Conservation (phyloP, 2,888 invertebrate genomes). For the Mechanitis messenoides region DNA sequence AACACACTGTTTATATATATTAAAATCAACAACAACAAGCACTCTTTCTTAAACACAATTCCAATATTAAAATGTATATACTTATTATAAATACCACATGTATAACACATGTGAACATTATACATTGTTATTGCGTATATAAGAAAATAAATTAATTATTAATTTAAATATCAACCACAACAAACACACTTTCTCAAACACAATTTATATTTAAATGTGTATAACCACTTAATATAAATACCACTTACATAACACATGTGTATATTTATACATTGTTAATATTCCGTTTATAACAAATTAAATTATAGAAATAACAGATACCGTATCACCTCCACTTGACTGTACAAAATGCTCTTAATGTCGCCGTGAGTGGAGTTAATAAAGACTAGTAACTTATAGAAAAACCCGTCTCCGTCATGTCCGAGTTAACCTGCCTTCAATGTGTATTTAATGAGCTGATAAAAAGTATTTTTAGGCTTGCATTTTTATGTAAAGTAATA, state of each 20-base stretch:
- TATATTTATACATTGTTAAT: slow-evolving; percentile 2
- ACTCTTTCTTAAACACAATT: too few relatives aligned
- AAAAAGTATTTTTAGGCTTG: background rate
- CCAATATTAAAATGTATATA: too few relatives aligned
- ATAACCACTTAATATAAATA: background rate
- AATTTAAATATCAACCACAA: too few relatives aligned
- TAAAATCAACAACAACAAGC: too few relatives aligned
- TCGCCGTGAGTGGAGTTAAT: background rate
- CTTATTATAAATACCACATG: too few relatives aligned
- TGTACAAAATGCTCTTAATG: background rate
- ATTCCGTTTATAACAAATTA: background rate
- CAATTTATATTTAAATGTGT: too few relatives aligned
- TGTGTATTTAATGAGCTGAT: background rate
- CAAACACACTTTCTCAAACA: too few relatives aligned
- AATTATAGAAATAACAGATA: background rate
- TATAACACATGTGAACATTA: too few relatives aligned
- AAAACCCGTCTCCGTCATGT: slow-evolving; percentile 2
- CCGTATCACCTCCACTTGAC: background rate
- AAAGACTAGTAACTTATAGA: background rate
- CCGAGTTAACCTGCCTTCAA: background rate
- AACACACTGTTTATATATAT: too few relatives aligned
- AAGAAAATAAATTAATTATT: too few relatives aligned
- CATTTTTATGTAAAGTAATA: too few relatives aligned
- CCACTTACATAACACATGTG: background rate
- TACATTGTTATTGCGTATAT: too few relatives aligned